Evolutionary conservation across 2,113 vertebrate species (phyloP), one percentile per base, ranked within the genome.

Genomic region (Callocephalon fimbriatum): DNA sequence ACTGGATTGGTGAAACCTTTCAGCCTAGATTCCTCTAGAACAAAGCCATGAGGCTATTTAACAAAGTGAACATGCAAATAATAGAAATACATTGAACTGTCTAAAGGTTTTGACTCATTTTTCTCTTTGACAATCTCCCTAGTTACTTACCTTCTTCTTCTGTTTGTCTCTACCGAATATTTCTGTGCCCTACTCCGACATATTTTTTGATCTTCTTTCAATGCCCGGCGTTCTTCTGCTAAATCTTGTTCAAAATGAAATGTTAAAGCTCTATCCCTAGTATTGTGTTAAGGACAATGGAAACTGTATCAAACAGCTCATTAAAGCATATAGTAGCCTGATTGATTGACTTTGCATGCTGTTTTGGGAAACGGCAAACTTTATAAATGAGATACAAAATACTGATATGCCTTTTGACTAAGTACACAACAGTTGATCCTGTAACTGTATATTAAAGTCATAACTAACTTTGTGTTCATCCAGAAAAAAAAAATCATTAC

Each of bases 201-300:
- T 23, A 97, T 42, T 97, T 98, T 99, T 96, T 99, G 99, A 95
- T 99, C 97, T 82, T 99, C 98, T 61, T 98, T 92, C 98, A 99
- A 78, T 12, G 97, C 76, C 27, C 84, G 96, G 62, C 97, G 98
- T 54, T 99, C 99, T 88, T 98, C 97, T 83, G 98, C 95, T 83
- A 98, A 97, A 93, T 98, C 98, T 77, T 88, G 88, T 70, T 98
- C 98, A 50, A 97, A 93, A 85, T 95, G 82, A 59, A 97, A 86
- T 77, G 94, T 97, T 40, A 96, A 85, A 72, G 98, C 97, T 98
- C 98, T 98, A 61, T 66, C 62, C 37, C 65, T 77, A 87, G 44
- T 9, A 71, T 12, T 90, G 25, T 77, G 97, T 98, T 98, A 98
- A 99, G 98, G 98, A 96, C 27, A 94, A 93, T 3, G 40, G 42